Evolutionary conservation across 2,888 invertebrate species (phyloP), one percentile per base, ranked within the genome.

Genomic region (Andrena chrysosceles): DNA sequence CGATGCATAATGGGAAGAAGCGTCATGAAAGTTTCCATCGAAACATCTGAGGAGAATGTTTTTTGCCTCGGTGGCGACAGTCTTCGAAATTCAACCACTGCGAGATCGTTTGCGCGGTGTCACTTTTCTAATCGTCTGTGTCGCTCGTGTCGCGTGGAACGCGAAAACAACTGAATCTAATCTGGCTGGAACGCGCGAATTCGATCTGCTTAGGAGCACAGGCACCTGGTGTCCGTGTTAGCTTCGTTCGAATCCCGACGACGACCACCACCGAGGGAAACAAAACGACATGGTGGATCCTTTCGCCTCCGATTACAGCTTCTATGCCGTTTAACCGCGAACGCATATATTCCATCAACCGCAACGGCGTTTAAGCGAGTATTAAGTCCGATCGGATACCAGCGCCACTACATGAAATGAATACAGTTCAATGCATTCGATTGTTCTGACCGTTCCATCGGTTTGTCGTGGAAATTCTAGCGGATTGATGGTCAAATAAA

Each of bases 321-420:
- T 71, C 76, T 54, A 52, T 26, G 69, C 20, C 73, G 83, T 63
- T 77, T 56, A 67, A 83, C 77, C 83, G 56, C 83, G 73, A 63
- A 52, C 54, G 33, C 67, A 49, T 63, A 77, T 63, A 77, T 70
- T 76, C 83, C 63, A 77, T 74, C 78, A 77, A 83, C 83, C 77
- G 66, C 83, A 83, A 42, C 67, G 67, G 20, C 77, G 66, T 77
- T 83, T 83, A 82, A 77, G 42, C 77, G 67, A 71, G 73, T 69
- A 83, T 83, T 62, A 71, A 77, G 62, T 73, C 73, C 83, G 73
- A 82, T 68, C 70, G n/a, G 62, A 42, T 1, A 74, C 62, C 70
- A 16, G 62, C 56, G 35, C 29, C 54, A 49, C 54, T 54, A 67
- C 23, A 6, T 56, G 67, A 56, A 80, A 72, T 68, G 73, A 79